A percentile compares a stretch with the other conserved stretches of the same genome.
phyloP scores from a whole-genome alignment of 2,888 invertebrate genomes.

The Thalpophila matura region DNA sequence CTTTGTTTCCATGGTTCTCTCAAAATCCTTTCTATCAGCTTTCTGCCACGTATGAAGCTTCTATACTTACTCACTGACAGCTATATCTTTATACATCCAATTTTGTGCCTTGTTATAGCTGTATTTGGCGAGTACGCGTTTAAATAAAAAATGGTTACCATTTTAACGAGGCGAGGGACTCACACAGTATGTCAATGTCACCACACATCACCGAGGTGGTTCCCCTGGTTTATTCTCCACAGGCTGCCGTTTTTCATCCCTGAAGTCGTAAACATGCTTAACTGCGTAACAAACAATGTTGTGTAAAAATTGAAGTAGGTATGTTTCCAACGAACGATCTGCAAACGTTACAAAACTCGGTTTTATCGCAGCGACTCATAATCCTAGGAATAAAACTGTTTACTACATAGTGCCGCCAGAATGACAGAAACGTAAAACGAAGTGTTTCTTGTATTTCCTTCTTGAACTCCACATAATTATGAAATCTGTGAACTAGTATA shows the following conservation, averaged over 20 bases:
- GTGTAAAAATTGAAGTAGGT: constrained; percentile 9
- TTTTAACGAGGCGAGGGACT: constrained; percentile 37
- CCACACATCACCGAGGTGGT: constrained; percentile 42
- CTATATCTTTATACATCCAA: constrained; percentile 16
- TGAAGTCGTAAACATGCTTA: constrained; percentile 38
- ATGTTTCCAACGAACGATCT: constrained; percentile 16
- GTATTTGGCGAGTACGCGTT: constrained; percentile 16
- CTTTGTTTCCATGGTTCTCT: no score
- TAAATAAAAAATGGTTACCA: constrained; percentile 41
- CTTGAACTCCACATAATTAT: constrained; percentile 10
- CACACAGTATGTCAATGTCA: constrained; percentile 53
- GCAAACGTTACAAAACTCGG: constrained; percentile 16
- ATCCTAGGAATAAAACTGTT: constrained; percentile 38
- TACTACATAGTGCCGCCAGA: constrained; percentile 18
- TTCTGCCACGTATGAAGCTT: no score
- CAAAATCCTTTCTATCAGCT: no score
- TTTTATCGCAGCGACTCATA: constrained; percentile 31
- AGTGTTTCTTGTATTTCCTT: constrained; percentile 18
- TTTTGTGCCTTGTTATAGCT: constrained; percentile 24
- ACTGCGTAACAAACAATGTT: constrained; percentile 25
- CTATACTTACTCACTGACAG: no score
- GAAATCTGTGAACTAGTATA: not conserved
- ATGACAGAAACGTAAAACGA: constrained; percentile 9
- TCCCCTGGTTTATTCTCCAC: constrained; percentile 34
- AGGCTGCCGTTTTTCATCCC: constrained; percentile 32